Evolutionary conservation across 2,888 invertebrate species (phyloP), one percentile per base, ranked within the genome.

Genomic region (Odontocerum albicorne): DNA sequence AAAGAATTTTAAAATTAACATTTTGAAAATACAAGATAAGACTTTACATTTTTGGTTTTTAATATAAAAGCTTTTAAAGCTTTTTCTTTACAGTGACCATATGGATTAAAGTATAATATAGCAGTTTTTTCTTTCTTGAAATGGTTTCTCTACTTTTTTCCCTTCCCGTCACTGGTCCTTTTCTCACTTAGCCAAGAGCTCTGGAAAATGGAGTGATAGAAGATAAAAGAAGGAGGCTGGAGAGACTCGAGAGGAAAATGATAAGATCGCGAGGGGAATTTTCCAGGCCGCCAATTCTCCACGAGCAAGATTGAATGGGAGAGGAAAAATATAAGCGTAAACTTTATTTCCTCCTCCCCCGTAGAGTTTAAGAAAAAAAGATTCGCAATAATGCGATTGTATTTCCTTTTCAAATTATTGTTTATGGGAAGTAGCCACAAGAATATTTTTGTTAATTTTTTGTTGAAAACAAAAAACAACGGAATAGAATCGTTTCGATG

Each of bases 261-360:
- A 52, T 52, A 52, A 51, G 49, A 49, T 56, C 51, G 51, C 42
- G 42, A 42, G 38, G 51, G 51, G 51, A 56, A 56, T 56, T 56
- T 56, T 56, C 56, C 56, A 52, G 51, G 44, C 52, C 44, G 51
- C 47, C 56, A 47, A 19, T 32, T 39, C 52, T 16, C 17, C 10
- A 7, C 10, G 27, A 27, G 27, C 4, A 10, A 27, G 27, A 27
- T 27, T 27, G 27, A 27, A 27, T 27, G 10, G 10, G 27, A 27
- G 27, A 27, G 27, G 10, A 27, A 27, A 27, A 27, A 7, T n/a
- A n/a, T 4, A 7, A 27, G 6, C 27, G 10, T 27, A 27, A 27
- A 27, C 27, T 27, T 27, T 27, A 27, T 27, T 27, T 27, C 10
- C 4, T 7, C 10, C 27, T 27, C 27, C 27, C n/a, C n/a, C n/a